Evolutionary conservation across 1,140 invertebrate genomes (phyloP).

Genomic region (Centruroides sculpturatus): DNA sequence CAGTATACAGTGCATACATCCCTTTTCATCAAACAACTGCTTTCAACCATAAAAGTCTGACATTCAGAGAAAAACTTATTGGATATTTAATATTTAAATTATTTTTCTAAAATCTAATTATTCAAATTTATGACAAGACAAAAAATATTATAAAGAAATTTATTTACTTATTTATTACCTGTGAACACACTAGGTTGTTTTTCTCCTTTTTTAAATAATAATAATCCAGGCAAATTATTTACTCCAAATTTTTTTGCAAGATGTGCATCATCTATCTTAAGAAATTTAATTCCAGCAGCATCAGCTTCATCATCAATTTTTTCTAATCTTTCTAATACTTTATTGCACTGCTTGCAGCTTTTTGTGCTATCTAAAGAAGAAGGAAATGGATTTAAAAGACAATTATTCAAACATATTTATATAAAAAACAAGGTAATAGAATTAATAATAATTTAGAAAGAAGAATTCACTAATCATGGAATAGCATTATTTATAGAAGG

Average conservation of each 20-base stretch:
- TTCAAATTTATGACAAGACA: neutral
- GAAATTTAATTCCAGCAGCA: constrained; percentile 61
- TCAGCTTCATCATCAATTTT: constrained; percentile 28
- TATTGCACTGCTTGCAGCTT: constrained; percentile 82
- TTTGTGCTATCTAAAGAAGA: constrained; percentile 54
- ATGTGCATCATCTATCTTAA: constrained; percentile 80
- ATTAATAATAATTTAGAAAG: no score
- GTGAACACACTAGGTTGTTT: constrained; percentile 80
- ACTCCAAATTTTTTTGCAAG: constrained; percentile 57
- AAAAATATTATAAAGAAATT: neutral
- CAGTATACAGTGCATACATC: no score
- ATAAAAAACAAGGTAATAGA: no score
- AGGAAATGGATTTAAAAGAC: no score
- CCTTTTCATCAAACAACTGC: no score
- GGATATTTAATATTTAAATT: no score
- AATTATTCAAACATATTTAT: no score
- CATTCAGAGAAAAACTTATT: no score
- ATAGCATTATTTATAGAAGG: no score
- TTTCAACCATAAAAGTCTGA: no score
- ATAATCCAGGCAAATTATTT: constrained; percentile 27
- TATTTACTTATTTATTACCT: constrained; percentile 36
- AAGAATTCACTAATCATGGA: no score
- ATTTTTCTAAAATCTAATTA: neutral
- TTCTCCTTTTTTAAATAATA: constrained; percentile 36
- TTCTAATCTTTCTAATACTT: constrained; percentile 64